phyloP scores from a whole-genome alignment of 2,888 invertebrate species.

The Nebria brevicollis region DNA sequence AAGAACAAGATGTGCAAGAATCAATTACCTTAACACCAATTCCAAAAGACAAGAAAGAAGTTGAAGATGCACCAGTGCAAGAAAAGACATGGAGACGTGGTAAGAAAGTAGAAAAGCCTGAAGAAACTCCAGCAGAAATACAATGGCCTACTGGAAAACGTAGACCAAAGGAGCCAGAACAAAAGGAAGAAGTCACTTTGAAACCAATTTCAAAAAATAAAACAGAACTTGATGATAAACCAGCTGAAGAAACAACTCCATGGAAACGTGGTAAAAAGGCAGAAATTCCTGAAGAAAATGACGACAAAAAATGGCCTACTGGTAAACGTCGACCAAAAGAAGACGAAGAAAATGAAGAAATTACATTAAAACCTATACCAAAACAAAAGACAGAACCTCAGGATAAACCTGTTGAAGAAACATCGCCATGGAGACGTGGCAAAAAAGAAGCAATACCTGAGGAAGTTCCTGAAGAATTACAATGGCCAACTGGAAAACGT shows the following conservation, averaged over 20 bases:
- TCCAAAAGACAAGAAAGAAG: slow-evolving; percentile 53
- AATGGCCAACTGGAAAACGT: slow-evolving; percentile 55
- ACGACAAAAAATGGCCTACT: slow-evolving; percentile 56
- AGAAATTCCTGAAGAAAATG: slow-evolving; percentile 52
- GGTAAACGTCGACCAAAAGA: slow-evolving; percentile 56
- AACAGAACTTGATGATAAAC: slow-evolving; percentile 48
- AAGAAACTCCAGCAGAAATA: slow-evolving; percentile 53
- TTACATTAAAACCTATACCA: slow-evolving; percentile 65
- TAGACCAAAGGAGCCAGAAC: slow-evolving; percentile 59
- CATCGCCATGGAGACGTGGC: slow-evolving; percentile 55
- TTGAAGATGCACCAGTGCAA: slow-evolving; percentile 52
- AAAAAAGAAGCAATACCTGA: slow-evolving; percentile 58
- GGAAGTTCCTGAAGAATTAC: slow-evolving; percentile 58
- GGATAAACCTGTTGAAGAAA: slow-evolving; percentile 59
- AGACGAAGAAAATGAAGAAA: slow-evolving; percentile 62
- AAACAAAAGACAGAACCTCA: slow-evolving; percentile 38
- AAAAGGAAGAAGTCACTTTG: slow-evolving; percentile 57
- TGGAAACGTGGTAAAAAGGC: slow-evolving; percentile 49
- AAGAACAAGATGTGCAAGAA: slow-evolving; percentile 62
- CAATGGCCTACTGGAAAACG: slow-evolving; percentile 48
- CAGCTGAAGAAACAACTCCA: slow-evolving; percentile 47
- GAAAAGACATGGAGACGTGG: slow-evolving; percentile 53
- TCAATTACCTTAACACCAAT: slow-evolving; percentile 60
- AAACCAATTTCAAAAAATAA: slow-evolving; percentile 57
- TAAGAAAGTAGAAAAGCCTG: slow-evolving; percentile 55